Base-by-base conservation (phyloP, 64 coral and sea anemone species). In the Actinia equina region DNA sequence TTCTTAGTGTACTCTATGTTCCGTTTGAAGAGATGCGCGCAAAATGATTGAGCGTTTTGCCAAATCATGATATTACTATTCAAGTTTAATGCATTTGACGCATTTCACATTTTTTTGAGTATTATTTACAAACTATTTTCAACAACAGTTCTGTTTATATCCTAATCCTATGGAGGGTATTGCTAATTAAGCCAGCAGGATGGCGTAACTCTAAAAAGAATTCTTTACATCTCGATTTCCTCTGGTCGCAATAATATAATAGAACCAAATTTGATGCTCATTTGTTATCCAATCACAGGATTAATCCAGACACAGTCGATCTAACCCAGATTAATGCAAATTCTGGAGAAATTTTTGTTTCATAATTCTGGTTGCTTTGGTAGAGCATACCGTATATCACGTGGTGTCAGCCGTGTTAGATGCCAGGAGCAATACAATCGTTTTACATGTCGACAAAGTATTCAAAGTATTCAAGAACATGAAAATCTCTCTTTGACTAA, bases 41-140 rank as follows among this genome's bases (percentile, higher is more conserved):
- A 57, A 57, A 57, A 49, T 6, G 2, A 57, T 57, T 7, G 55
- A 2, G 6, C 55, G 6, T 57, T 65, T 65, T 23, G 19, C 5
- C 8, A 2, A 65, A 65, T 65, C 20, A 4, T 6, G 23, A 6
- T 65, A 13, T 57, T 25, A n/a, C 62, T 65, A 65, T 65, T 65
- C 22, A 65, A 65, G 62, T 65, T 65, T 65, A 65, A 65, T 65
- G 22, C 62, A 23, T 7, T 65, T 20, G 19, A 3, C 10, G 62
- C 22, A 65, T 65, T 65, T 65, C 62, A 65, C 20, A 20, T 65
- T 65, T 65, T 65, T 37, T 3, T 65, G 62, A n/a, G n/a, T n/a
- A n/a, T n/a, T 65, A 65, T 65, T n/a, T 65, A 65, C 62, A 65
- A 65, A 65, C 62, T 65, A 65, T 65, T 57, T 57, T 65, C 62